Percentiles rank a stretch among this genome's conserved stretches.
phyloP scores from a whole-genome alignment of 2,888 invertebrate species.

The Ceratothoa steindachneri region DNA sequence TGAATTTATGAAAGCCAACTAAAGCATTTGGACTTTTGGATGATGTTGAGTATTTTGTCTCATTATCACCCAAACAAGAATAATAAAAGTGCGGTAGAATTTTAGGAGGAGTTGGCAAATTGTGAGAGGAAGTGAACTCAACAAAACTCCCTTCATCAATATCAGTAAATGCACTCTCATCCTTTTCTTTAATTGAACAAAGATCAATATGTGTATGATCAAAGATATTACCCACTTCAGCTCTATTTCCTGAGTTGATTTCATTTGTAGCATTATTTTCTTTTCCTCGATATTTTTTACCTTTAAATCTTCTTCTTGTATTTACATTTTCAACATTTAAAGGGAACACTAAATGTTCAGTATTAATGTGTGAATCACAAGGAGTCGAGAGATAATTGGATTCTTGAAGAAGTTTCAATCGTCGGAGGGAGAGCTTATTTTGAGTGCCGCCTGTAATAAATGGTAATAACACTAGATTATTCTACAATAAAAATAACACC shows the following conservation, averaged over 20 bases:
- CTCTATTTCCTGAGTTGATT: background rate
- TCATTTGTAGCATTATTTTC: background rate
- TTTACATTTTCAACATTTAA: background rate
- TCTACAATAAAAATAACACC: too few species aligned
- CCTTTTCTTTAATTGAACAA: constrained; percentile 10
- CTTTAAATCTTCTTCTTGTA: background rate
- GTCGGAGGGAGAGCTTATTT: background rate
- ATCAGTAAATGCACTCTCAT: constrained; percentile 38
- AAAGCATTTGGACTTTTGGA: constrained; percentile 25
- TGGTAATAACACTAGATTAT: too few species aligned
- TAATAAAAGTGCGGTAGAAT: constrained; percentile 19
- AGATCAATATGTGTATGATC: background rate
- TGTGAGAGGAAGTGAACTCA: constrained; percentile 30
- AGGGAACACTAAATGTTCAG: background rate
- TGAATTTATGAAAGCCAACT: constrained; percentile 31
- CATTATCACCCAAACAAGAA: constrained; percentile 33
- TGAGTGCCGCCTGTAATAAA: background rate
- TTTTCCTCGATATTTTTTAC: background rate
- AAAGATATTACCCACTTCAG: background rate
- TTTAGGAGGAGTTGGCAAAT: constrained; percentile 7
- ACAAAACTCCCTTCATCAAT: constrained; percentile 46
- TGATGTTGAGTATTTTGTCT: constrained; percentile 42
- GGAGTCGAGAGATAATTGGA: background rate
- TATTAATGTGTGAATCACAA: background rate
- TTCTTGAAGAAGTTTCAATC: background rate